Percentiles rank a stretch among this genome's conserved stretches.
phyloP scores from a whole-genome alignment of 2,888 invertebrate species.

The Melieria picta region DNA sequence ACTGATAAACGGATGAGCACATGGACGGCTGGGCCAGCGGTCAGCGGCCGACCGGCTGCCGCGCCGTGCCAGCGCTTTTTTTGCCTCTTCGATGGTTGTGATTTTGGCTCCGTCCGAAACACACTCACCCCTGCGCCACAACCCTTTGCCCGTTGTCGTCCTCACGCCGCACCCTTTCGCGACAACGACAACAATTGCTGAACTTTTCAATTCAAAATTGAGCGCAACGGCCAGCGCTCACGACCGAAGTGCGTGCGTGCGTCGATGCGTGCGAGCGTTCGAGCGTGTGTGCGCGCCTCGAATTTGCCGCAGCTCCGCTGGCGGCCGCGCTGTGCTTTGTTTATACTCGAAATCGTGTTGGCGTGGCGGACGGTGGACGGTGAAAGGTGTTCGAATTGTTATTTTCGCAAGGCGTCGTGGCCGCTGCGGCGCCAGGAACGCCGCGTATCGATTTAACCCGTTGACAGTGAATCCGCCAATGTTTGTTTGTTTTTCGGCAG shows the following conservation, averaged over 20 bases:
- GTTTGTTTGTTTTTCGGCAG: too few species aligned
- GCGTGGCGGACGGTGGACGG: neutral
- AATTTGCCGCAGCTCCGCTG: neutral
- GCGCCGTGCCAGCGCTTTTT: neutral
- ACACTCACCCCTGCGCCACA: neutral
- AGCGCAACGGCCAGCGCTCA: constrained; percentile 43
- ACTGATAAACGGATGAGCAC: neutral
- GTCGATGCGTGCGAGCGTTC: constrained; percentile 30
- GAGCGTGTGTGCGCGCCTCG: constrained; percentile 13
- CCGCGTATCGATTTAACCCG: too few species aligned
- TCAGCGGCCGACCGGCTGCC: neutral
- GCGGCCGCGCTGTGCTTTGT: too few species aligned
- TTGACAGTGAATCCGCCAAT: too few species aligned
- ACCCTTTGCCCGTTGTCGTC: neutral
- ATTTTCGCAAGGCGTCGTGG: too few species aligned
- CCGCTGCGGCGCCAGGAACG: too few species aligned
- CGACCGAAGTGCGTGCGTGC: constrained; percentile 37
- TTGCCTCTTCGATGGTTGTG: neutral
- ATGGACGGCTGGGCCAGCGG: neutral
- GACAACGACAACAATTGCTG: constrained; percentile 33
- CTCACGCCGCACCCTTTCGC: constrained; percentile 45
- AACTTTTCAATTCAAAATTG: too few species aligned
- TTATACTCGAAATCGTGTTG: too few species aligned
- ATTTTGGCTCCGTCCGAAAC: neutral
- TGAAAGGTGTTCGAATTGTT: neutral